Percentiles rank a stretch among this genome's conserved stretches.
Conservation (phyloP, 2,797 vertebrate genomes). For the Etheostoma perlongum region DNA sequence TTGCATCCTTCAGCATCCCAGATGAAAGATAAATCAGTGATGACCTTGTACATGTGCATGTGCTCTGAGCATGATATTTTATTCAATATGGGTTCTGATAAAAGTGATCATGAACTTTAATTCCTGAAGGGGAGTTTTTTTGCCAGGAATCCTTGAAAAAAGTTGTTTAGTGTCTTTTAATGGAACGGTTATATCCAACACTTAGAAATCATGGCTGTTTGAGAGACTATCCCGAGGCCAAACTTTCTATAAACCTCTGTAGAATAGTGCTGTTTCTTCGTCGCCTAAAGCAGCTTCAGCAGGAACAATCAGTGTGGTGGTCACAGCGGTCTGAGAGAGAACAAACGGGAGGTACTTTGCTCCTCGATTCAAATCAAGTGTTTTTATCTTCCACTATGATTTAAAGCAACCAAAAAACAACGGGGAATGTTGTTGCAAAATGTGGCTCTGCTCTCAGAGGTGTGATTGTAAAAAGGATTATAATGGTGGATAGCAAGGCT, state of each 20-base stretch:
- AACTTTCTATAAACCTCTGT: constrained; percentile 1
- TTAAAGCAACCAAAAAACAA: constrained; percentile 28
- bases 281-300: constrained; percentile 29
- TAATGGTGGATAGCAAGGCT: constrained; percentile 10
- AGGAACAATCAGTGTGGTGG: constrained; percentile 8
- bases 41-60: constrained; percentile 42
- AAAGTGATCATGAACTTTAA: constrained; percentile 34
- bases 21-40: constrained; percentile 50
- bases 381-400: constrained; percentile 33
- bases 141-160: constrained; percentile 2
- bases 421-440: constrained; percentile 17
- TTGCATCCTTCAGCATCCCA: constrained; percentile 54
- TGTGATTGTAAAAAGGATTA: constrained; percentile 17
- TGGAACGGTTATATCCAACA: neutral
- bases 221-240: constrained; percentile 12
- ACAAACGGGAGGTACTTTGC: constrained; percentile 27
- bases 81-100: constrained; percentile 51
- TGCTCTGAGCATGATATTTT: constrained; percentile 39
- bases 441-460: constrained; percentile 16
- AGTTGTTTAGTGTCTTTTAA: constrained; percentile 15
- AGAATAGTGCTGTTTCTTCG: neutral
- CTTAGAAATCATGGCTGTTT: constrained; percentile 1
- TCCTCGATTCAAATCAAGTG: constrained; percentile 29
- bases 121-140: constrained; percentile 12
- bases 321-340: constrained; percentile 16